phyloP scores from a whole-genome alignment of 2,113 vertebrate species.

The Ciconia stormi region DNA sequence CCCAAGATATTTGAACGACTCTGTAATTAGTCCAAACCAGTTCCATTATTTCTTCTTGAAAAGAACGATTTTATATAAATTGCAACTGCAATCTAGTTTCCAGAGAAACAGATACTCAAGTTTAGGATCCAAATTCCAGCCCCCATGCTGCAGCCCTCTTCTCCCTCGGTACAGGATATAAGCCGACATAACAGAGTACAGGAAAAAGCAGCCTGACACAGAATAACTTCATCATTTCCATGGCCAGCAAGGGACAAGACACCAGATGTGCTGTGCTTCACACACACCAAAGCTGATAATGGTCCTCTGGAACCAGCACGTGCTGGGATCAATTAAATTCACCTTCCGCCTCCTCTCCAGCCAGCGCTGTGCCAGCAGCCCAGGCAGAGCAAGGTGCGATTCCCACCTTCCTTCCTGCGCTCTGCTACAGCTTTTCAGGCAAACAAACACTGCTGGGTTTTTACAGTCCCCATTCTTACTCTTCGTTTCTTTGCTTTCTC shows the following conservation, averaged over 20 bases:
- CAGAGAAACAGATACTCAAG: neutral
- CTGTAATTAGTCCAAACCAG: neutral
- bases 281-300: rapidly evolving
- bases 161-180: neutral
- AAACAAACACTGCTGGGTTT: neutral
- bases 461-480: neutral
- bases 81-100: neutral
- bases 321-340: neutral
- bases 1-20: neutral
- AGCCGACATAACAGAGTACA: neutral
- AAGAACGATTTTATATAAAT: neutral
- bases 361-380: neutral
- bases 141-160: neutral
- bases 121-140: neutral
- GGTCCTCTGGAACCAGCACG: neutral
- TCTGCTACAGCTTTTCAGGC: neutral
- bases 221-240: neutral
- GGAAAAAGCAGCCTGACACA: neutral
- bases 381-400: neutral
- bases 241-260: neutral
- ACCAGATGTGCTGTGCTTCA: neutral
- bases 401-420: neutral
- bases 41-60: neutral
- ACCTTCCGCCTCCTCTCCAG: neutral
- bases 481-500: neutral